Evolutionary conservation across 2,888 invertebrate genomes (phyloP).

Genomic region (Mallateleia sp.): DNA sequence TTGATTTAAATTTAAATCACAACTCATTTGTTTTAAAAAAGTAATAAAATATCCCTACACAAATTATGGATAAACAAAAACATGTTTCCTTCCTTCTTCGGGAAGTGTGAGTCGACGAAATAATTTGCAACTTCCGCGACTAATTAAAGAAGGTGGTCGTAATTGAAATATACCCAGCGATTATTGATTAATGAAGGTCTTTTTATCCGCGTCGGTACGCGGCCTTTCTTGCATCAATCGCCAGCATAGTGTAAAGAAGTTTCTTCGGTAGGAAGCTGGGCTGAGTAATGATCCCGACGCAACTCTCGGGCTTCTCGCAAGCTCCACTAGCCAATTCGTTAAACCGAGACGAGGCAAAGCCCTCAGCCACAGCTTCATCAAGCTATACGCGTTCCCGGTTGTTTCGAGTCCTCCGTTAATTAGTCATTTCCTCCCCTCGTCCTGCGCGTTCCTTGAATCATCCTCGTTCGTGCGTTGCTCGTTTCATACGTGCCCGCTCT

Average conservation of each 20-base stretch:
- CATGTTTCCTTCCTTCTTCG: too few relatives aligned
- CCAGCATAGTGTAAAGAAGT: slow-evolving; percentile 62
- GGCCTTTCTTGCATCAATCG: slow-evolving; percentile 66
- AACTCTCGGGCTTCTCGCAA: slow-evolving; percentile 79
- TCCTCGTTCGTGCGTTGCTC: slow-evolving; percentile 47
- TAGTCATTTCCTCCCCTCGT: slow-evolving; percentile 80
- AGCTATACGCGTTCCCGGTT: slow-evolving; percentile 76
- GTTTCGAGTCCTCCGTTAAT: slow-evolving; percentile 83
- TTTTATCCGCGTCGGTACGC: too few relatives aligned
- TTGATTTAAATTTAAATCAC: too few relatives aligned
- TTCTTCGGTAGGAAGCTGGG: slow-evolving; percentile 64
- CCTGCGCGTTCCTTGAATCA: slow-evolving; percentile 59
- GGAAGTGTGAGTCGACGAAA: too few relatives aligned
- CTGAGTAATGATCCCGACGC: slow-evolving; percentile 83
- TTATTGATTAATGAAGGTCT: too few relatives aligned
- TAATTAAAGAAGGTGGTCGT: too few relatives aligned
- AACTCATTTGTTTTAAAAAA: too few relatives aligned
- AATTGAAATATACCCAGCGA: too few relatives aligned
- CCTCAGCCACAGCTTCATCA: slow-evolving; percentile 83
- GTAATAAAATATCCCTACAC: too few relatives aligned
- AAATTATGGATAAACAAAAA: too few relatives aligned
- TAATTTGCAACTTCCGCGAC: too few relatives aligned
- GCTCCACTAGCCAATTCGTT: slow-evolving; percentile 83
- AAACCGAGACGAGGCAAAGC: slow-evolving; percentile 79
- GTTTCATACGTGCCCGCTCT: slow-evolving; percentile 39